Base-by-base conservation (phyloP, 2,113 vertebrate genomes). In the Odontophorus gujanensis region DNA sequence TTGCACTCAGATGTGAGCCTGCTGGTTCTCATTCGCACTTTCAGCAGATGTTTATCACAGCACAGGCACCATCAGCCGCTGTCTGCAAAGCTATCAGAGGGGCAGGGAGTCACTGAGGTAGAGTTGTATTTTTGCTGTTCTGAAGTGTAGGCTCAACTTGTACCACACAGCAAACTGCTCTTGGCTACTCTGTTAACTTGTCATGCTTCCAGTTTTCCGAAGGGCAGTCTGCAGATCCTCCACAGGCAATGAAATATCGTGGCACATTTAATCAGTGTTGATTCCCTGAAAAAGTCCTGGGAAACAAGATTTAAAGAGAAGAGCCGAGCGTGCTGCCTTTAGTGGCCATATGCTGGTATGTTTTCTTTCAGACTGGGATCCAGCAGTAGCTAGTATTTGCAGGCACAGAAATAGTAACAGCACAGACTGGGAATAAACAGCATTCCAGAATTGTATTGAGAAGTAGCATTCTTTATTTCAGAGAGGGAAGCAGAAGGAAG, bases 351-450 rank as follows among this genome's bases (percentile, higher is more conserved):
- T 96, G 86, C 73, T 92, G 80, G 42, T 38, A 67, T 90, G 74
- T 81, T 95, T 89, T 90, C 80, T 81, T 95, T 92, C 83, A n/a
- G 92, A 50, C 22, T 83, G 34, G 38, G 11, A 57, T 91, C 48
- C 62, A 81, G n/a, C 57, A 72, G 73, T 86, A 92, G 42, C 43
- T 84, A 89, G 55, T 86, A 84, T 95, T 90, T 90, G 76, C 47
- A 90, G 89, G 47, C 3, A 0, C 42, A 58, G 76, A 89, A 71
- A 67, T 93, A 68, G 43, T 92, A 90, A 72, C 57, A 86, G 86
- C 42, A 75, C 51, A 89, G 76, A 68, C 18, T 72, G 61, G 57
- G 51, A 90, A 40, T 94, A 93, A 93, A 63, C 32, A 85, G 55
- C 24, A 2, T 80, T 92, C 32, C 67, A 85, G 82, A 94, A 83